Evolutionary conservation across 2,797 vertebrate species (phyloP), one percentile per base, ranked within the genome.

Genomic region (Siniperca undulata): DNA sequence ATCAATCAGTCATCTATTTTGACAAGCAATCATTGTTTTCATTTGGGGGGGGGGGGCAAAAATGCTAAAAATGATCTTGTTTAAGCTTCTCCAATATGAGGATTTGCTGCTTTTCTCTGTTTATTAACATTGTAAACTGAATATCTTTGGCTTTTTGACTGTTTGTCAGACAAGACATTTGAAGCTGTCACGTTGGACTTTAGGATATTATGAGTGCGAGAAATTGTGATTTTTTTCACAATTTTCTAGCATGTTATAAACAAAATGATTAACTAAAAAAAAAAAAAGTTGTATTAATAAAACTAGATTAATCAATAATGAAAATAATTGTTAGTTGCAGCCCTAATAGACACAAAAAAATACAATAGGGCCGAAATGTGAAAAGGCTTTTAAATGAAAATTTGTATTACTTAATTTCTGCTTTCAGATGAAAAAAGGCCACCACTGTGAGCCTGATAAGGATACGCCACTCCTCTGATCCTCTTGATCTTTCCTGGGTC

Each of bases 381-480:
- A 70, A 60, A 48, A 44, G 2, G 8, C 3, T 46, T 42, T 48
- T 14, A 55, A 71, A 62, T 22, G 1, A 46, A 4, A n/a, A 0
- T 46, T n/a, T 69, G 12, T 38, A 20, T 58, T 2, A 24, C 52
- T 36, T 22, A 0, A 55, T 30, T 30, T 30, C 30, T 30, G 30
- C 1, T 17, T 61, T 67, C 7, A 77, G n/a, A 34, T 52, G 12
- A 48, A n/a, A 67, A 22, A 24, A 8, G 30, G 5, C 4, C 14
- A 55, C 20, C 7, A 48, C 3, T 46, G 44, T 8, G 56, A 30
- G n/a, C 5, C 4, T 64, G 40, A 24, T 72, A 96, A 97, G 97
- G 99, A 99, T 99, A 99, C 98, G 98, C 98, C 30, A 96, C 94
- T 93, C 99, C 99, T 94, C 99, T 95, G 86, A 99, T 98, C 40